A percentile compares a stretch with the other conserved stretches of the same genome.
phyloP scores from a whole-genome alignment of 2,888 invertebrate genomes.

The Nymphalis polychloros region DNA sequence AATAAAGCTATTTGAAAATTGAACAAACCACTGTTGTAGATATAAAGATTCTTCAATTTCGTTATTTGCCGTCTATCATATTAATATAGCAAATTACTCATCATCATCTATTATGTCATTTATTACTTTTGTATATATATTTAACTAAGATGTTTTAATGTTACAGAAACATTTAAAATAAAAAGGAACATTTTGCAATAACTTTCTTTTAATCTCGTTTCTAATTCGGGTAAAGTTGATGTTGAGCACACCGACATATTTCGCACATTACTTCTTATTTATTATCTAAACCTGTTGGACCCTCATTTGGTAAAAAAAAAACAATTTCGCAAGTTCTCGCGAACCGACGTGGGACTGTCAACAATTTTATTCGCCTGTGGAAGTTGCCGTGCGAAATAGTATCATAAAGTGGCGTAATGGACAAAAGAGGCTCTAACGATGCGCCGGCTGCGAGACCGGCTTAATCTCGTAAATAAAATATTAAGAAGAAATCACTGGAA shows the following conservation, averaged over 20 bases:
- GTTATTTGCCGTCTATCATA: not conserved
- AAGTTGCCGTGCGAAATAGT: conserved; percentile 58
- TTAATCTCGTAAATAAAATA: conserved; percentile 76
- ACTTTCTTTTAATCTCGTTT: conserved; percentile 14
- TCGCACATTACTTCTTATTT: conserved; percentile 55
- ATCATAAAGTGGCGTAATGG: conserved; percentile 69
- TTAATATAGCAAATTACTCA: not conserved
- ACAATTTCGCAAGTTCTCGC: conserved; percentile 48
- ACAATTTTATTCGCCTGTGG: conserved; percentile 55
- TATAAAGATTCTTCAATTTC: conserved; percentile 9
- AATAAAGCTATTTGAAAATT: conserved; percentile 27
- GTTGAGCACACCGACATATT: conserved; percentile 26
- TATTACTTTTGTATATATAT: no score
- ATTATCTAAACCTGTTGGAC: conserved; percentile 50
- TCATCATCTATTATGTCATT: no score
- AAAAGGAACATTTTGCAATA: not conserved
- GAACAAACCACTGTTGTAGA: conserved; percentile 15
- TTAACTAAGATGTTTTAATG: no score
- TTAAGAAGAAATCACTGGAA: conserved; percentile 74
- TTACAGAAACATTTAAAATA: no score
- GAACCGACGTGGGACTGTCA: conserved; percentile 50
- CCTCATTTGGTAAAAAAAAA: conserved; percentile 48
- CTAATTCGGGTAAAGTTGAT: conserved; percentile 30
- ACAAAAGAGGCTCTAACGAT: conserved; percentile 65
- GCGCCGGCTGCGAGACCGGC: conserved; percentile 53